Percentiles rank a stretch among this genome's conserved stretches.
These are phyloP conservation scores for Phalacrocorax brasilianus DNA, from an alignment of 2,113 vertebrate genomes.

Conservation along the genomic window DNA sequence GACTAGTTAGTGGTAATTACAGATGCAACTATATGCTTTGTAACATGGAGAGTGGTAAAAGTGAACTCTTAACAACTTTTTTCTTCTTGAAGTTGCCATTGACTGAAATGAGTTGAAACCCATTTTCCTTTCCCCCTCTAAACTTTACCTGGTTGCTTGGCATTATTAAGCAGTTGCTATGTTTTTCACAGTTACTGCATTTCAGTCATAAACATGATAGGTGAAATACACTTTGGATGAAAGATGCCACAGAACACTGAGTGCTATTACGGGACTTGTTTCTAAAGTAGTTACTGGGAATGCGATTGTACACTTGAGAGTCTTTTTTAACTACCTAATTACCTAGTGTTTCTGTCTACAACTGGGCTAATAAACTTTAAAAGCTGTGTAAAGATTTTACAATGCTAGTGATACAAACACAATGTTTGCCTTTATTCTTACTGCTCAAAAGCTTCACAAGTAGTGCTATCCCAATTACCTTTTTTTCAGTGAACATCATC, in stretches of 20 bases:
- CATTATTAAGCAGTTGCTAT: not conserved
- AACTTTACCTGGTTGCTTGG: not conserved
- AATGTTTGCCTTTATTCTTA: not conserved
- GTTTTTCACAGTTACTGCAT: not conserved
- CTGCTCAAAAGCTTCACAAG: not conserved
- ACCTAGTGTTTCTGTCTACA: not conserved
- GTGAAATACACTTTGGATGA: not conserved
- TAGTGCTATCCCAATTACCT: not conserved
- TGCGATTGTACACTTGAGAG: not conserved
- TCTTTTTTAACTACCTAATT: not conserved
- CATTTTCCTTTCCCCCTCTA: not conserved
- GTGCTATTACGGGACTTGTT: not conserved
- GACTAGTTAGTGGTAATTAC: not conserved
- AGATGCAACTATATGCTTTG: not conserved
- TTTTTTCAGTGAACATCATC: not conserved
- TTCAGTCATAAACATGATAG: not conserved
- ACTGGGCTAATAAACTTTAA: conserved; percentile 13
- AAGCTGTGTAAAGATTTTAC: not conserved
- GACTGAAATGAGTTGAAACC: not conserved
- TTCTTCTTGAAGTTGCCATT: not conserved
- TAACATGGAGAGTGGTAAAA: not conserved
- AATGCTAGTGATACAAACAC: not conserved
- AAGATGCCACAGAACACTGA: conserved; percentile 10
- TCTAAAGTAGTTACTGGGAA: not conserved
- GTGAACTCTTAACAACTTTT: not conserved